Evolutionary conservation across 2,888 invertebrate genomes (phyloP), one percentile per base, ranked within the genome.

Genomic region (Lobophora halterata): DNA sequence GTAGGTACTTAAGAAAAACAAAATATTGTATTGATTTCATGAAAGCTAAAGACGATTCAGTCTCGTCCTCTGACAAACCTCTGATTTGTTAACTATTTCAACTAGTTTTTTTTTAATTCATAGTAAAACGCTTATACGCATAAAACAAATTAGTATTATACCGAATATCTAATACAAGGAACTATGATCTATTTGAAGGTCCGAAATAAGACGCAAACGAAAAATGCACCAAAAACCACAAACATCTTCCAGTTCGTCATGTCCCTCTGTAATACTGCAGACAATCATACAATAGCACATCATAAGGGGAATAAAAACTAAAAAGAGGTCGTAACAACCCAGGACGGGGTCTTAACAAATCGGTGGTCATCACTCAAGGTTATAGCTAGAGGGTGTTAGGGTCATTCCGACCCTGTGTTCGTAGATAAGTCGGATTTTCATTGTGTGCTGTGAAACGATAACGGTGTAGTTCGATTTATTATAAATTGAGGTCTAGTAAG

Each of bases 211-310:
- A 9, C 17, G n/a, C 9, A 13, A 14, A 11, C 19, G 45, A 47
- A 53, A 54, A 49, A 55, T 55, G 54, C 45, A 47, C 30, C 41
- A 35, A 43, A 49, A 47, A 9, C 9, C 24, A 19, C 24, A 28
- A 55, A 53, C 57, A 65, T 65, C 64, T 68, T 69, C 68, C 62
- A 68, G 47, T 49, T 51, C 70, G 58, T 71, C 79, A 81, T 80
- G 75, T 76, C 64, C 61, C 56, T 46, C 52, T 63, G 66, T 74
- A 73, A 78, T 78, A 75, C 67, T 64, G 65, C 66, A 66, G 74
- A 74, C 81, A 80, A 83, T 83, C 76, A 81, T 79, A 81, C 79
- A 81, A 81, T 77, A 79, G 82, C 83, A 81, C 82, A 82, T 81
- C 80, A 78, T 79, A 80, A 72, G 71, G 72, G 74, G 64, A 76